These are phyloP conservation scores for Drosophila prosaltans DNA, from an alignment of 1,140 invertebrate species.

Conservation along the genomic window DNA sequence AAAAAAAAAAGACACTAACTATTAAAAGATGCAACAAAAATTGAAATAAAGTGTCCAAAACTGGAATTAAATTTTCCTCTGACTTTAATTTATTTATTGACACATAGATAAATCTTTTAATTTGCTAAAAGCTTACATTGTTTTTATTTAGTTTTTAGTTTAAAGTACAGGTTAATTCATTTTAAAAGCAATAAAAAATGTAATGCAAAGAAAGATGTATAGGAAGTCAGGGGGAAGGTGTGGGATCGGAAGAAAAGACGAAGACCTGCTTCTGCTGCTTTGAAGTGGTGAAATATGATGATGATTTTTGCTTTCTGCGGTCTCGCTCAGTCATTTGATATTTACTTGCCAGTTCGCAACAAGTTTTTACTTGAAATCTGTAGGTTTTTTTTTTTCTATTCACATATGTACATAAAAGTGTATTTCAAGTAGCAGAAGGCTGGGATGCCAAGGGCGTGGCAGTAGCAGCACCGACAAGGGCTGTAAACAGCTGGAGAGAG, in stretches of 20 bases:
- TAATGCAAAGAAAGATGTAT: no score
- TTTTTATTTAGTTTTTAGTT: no score
- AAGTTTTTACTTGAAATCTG: conserved; percentile 18
- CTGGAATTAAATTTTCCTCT: no score
- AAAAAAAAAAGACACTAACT: no score
- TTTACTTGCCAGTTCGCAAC: conserved; percentile 28
- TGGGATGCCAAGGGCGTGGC: conserved; percentile 18
- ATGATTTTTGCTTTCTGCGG: conserved; percentile 6
- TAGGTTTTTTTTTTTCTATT: conserved; percentile 28
- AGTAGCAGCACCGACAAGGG: conserved; percentile 28
- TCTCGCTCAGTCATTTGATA: conserved; percentile 52
- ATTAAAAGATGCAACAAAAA: no score
- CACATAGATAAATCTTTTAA: no score
- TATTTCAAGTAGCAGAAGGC: conserved; percentile 30
- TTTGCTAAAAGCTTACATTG: no score
- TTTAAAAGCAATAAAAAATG: no score
- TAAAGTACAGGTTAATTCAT: no score
- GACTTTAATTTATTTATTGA: no score
- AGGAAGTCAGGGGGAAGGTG: background rate
- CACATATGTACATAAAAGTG: conserved; percentile 15
- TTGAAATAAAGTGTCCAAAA: no score
- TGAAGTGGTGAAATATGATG: conserved; percentile 8
- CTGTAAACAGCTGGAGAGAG: conserved; percentile 14
- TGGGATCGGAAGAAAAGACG: background rate
- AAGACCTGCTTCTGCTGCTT: background rate